These are phyloP conservation scores for Epinephelus fuscoguttatus DNA, from an alignment of 2,113 vertebrate genomes.

Conservation along the genomic window DNA sequence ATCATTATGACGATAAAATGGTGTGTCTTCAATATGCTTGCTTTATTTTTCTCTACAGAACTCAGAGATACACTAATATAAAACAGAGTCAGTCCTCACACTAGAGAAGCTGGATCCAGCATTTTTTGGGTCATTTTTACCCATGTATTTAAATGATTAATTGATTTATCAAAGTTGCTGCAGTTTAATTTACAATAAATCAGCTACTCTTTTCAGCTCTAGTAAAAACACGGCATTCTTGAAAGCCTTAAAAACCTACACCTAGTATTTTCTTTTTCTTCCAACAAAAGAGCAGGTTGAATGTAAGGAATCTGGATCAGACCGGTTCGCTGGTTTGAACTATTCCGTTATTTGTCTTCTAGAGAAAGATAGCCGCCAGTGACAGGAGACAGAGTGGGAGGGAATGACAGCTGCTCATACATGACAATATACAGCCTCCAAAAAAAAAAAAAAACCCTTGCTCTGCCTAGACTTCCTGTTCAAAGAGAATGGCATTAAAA, in stretches of 20 bases:
- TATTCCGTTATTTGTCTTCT: neutral
- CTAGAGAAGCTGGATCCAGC: neutral
- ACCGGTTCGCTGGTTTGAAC: slow-evolving; percentile 1
- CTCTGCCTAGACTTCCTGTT: slow-evolving; percentile 64
- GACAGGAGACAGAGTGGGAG: slow-evolving; percentile 26
- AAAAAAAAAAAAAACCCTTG: slow-evolving; percentile 38
- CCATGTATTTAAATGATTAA: too few relatives aligned
- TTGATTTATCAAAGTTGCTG: neutral
- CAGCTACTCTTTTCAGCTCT: neutral
- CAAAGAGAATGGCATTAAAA: slow-evolving; percentile 82
- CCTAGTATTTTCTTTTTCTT: neutral
- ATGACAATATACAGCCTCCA: slow-evolving; percentile 61
- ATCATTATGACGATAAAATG: neutral
- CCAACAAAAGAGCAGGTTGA: neutral
- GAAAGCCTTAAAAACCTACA: neutral
- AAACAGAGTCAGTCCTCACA: neutral
- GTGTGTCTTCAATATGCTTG: neutral
- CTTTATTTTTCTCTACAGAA: neutral
- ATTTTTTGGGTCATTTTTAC: neutral
- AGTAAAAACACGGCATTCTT: neutral
- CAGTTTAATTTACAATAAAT: neutral
- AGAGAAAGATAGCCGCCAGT: slow-evolving; percentile 12
- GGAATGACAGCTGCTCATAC: slow-evolving; percentile 56
- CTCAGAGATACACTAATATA: neutral
- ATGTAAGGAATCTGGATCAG: slow-evolving; percentile 16